Evolutionary conservation across 2,113 vertebrate genomes (phyloP).

Genomic region (Andinoacara biseriatus): DNA sequence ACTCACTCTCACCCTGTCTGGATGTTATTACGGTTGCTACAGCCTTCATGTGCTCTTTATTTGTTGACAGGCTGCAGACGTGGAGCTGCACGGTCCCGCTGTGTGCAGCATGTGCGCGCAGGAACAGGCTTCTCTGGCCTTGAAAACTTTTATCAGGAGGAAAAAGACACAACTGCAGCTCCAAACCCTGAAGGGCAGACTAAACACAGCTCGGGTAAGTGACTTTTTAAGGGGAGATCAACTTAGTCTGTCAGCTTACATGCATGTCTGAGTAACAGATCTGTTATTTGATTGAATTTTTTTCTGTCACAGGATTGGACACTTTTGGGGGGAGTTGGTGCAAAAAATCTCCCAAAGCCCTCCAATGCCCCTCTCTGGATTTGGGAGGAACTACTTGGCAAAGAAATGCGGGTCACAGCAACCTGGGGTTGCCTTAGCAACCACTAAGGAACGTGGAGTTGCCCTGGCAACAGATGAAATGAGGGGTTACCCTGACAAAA

Average conservation of each 20-base stretch:
- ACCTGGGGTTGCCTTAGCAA: conserved; percentile 75
- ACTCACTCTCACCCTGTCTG: not conserved
- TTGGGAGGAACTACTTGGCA: conserved; percentile 75
- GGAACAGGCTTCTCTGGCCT: conserved; percentile 73
- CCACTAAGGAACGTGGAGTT: conserved; percentile 69
- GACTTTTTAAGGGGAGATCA: not conserved
- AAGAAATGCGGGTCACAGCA: conserved; percentile 72
- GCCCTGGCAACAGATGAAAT: conserved; percentile 77
- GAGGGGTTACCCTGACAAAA: conserved; percentile 79
- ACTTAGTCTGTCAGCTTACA: not conserved
- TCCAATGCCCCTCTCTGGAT: conserved; percentile 72
- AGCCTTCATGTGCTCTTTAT: not conserved
- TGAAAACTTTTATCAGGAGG: conserved; percentile 75
- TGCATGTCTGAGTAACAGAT: not conserved
- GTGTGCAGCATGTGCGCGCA: conserved; percentile 70
- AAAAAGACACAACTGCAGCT: conserved; percentile 75
- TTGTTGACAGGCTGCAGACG: conserved; percentile 61
- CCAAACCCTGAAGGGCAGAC: conserved; percentile 69
- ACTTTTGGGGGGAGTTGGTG: conserved; percentile 62
- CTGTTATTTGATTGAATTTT: not conserved
- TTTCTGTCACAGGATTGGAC: conserved; percentile 58
- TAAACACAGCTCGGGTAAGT: conserved; percentile 74
- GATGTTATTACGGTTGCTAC: not conserved
- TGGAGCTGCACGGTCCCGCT: conserved; percentile 61
- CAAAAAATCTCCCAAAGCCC: conserved; percentile 59